phyloP scores from a whole-genome alignment of 2,797 vertebrate genomes.

The Oreochromis mossambicus region DNA sequence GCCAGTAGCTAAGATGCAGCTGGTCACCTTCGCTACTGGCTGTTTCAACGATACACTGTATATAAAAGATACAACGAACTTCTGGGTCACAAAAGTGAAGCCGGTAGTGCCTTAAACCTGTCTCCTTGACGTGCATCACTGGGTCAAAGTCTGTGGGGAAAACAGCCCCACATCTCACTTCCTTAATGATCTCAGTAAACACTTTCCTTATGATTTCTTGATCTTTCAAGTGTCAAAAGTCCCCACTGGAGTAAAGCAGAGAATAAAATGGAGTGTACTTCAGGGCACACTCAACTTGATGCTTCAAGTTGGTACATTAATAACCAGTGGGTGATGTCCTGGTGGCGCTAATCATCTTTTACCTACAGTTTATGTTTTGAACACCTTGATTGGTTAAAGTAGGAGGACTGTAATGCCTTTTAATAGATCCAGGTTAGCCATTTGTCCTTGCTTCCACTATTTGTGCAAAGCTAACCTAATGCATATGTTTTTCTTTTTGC shows the following conservation, averaged over 20 bases:
- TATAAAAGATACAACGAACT: background rate
- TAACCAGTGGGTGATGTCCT: background rate
- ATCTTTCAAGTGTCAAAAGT: background rate
- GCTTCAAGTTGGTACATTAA: background rate
- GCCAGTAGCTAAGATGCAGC: background rate
- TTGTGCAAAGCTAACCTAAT: background rate
- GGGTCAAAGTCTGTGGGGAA: background rate
- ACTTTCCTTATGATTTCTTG: background rate
- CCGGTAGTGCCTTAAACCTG: background rate
- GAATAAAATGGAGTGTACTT: background rate
- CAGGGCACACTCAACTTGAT: fast-evolving
- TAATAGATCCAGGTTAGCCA: background rate
- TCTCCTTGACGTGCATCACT: background rate
- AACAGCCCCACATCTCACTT: background rate
- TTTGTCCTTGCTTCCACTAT: background rate
- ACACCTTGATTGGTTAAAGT: background rate
- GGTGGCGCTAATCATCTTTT: background rate
- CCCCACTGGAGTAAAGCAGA: background rate
- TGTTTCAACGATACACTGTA: background rate
- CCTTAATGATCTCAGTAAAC: background rate
- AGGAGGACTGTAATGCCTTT: background rate
- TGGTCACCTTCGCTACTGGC: background rate
- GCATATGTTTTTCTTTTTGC: background rate
- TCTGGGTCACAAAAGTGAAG: background rate
- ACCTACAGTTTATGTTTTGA: background rate